These are phyloP conservation scores for Onychomys arenicola DNA, from an alignment of 2,797 vertebrate species.

Conservation along the genomic window DNA sequence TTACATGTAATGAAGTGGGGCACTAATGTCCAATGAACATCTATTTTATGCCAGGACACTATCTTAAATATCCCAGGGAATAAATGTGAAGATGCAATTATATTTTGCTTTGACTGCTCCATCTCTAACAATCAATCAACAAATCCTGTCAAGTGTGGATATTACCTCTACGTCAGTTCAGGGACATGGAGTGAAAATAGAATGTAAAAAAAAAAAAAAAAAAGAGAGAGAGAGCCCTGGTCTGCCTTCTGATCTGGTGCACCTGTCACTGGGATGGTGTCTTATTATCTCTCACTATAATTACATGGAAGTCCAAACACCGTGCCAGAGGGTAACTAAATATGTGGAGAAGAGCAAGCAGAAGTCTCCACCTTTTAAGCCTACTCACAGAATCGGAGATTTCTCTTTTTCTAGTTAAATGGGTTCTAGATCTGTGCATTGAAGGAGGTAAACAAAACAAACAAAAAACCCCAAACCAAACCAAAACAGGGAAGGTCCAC, in stretches of 20 bases:
- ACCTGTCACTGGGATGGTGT: neutral
- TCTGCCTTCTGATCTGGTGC: neutral
- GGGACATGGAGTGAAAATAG: neutral
- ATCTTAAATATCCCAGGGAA: neutral
- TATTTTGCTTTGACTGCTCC: neutral
- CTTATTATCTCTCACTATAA: conserved; percentile 20
- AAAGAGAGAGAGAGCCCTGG: neutral
- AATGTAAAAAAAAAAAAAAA: neutral
- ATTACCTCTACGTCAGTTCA: neutral
- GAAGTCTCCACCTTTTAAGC: conserved; percentile 29
- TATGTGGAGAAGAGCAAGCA: neutral
- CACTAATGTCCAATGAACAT: conserved; percentile 30
- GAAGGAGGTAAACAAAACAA: neutral
- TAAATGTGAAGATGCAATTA: neutral
- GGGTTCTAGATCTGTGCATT: neutral
- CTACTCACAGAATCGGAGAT: neutral
- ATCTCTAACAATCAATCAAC: neutral
- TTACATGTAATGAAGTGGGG: neutral
- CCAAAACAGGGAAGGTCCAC: neutral
- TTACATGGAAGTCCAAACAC: neutral
- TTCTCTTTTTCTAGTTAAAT: neutral
- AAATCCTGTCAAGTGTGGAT: neutral
- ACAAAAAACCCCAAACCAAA: no score
- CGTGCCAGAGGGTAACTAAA: neutral
- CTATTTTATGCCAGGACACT: conserved; percentile 30